phyloP scores from a whole-genome alignment of 2,113 vertebrate species.

The Aspidoscelis tigris region DNA sequence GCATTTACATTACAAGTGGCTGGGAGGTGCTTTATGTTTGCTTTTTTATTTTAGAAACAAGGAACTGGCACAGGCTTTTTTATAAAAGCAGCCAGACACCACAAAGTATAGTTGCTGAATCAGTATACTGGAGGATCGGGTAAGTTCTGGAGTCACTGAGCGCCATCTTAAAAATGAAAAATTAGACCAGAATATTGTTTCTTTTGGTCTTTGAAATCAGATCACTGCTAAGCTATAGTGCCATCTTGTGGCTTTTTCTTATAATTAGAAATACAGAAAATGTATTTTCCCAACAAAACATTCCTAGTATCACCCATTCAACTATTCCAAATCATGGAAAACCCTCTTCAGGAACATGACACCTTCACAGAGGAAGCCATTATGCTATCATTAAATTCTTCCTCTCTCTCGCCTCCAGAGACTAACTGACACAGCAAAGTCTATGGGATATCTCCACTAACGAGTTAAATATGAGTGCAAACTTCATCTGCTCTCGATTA shows the following conservation, averaged over 20 bases:
- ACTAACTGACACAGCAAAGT: too few relatives aligned
- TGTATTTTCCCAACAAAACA: background rate
- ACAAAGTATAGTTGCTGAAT: background rate
- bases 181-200: background rate
- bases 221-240: slow-evolving; percentile 33
- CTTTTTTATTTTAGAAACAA: too few relatives aligned
- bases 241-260: slow-evolving; percentile 62
- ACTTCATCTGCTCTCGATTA: too few relatives aligned
- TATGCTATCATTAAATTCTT: background rate
- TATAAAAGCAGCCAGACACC: too few relatives aligned
- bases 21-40: too few relatives aligned
- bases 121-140: background rate
- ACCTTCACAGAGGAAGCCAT: background rate
- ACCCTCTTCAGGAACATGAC: background rate
- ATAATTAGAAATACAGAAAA: background rate
- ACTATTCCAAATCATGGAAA: background rate
- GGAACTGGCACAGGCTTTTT: too few relatives aligned
- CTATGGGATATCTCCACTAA: too few relatives aligned
- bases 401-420: too few relatives aligned
- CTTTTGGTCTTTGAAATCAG: background rate
- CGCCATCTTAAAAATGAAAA: slow-evolving; percentile 10
- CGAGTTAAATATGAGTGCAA: too few relatives aligned
- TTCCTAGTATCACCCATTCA: background rate
- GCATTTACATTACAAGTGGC: too few relatives aligned
- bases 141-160: background rate